Percentiles rank a stretch among this genome's conserved stretches.
Evolutionary conservation across 2,888 invertebrate genomes (phyloP).

Genomic region (Trissolcus japonicus): DNA sequence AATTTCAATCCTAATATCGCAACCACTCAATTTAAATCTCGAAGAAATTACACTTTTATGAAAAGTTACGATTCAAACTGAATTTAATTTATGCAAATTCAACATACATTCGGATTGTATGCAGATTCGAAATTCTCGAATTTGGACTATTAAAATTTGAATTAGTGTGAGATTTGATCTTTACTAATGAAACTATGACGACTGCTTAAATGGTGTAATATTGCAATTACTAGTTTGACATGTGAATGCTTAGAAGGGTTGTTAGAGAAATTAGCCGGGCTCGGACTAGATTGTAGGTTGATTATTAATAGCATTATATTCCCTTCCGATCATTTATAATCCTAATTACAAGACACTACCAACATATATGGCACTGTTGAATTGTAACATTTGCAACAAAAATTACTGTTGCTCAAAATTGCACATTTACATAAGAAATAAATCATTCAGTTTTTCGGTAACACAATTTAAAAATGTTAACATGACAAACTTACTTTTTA

Average conservation of each 20-base stretch:
- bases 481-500: too few relatives aligned
- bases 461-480: too few relatives aligned
- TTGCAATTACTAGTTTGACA: constrained; percentile 1
- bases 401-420: too few relatives aligned
- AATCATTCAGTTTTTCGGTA: too few relatives aligned
- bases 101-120: too few relatives aligned
- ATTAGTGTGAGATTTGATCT: background rate
- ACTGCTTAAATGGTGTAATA: background rate
- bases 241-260: constrained; percentile 3
- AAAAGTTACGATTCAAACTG: constrained; percentile 1
- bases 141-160: too few relatives aligned
- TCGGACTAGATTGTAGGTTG: background rate
- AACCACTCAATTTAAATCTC: background rate
- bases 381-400: too few relatives aligned
- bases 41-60: background rate
- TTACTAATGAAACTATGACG: constrained; percentile 3
- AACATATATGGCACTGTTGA: background rate
- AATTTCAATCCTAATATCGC: too few relatives aligned
- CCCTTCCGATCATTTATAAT: too few relatives aligned
- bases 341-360: too few relatives aligned
- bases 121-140: too few relatives aligned
- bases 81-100: background rate
- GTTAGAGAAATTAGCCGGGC: background rate
- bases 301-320: constrained; percentile 2
- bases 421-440: too few relatives aligned